phyloP scores from a whole-genome alignment of 2,113 vertebrate genomes.

The Merops nubicus region DNA sequence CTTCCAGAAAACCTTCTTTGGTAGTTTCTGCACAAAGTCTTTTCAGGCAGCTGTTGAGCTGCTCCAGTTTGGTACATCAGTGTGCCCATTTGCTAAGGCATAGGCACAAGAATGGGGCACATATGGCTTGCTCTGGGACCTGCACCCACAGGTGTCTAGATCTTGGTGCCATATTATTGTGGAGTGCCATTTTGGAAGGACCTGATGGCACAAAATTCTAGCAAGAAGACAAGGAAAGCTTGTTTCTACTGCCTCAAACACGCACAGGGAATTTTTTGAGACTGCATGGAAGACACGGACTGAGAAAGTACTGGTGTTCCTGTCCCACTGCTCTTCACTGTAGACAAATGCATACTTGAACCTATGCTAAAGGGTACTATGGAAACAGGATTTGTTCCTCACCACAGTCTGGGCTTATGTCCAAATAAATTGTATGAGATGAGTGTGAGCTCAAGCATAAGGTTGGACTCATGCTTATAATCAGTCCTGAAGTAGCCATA shows the following conservation, averaged over 20 bases:
- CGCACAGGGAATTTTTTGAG: background rate
- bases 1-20: background rate
- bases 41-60: background rate
- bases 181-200: background rate
- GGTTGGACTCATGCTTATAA: background rate
- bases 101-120: background rate
- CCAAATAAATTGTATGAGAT: background rate
- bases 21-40: background rate
- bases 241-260: rapidly evolving
- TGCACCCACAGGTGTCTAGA: background rate
- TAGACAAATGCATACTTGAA: background rate
- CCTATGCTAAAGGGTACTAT: background rate
- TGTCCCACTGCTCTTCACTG: background rate
- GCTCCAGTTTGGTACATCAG: background rate
- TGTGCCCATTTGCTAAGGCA: background rate
- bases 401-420: background rate
- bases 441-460: background rate
- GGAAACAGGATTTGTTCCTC: background rate
- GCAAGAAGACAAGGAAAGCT: background rate
- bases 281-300: background rate
- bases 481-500: background rate
- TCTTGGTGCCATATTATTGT: background rate
- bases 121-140: background rate
- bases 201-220: background rate
- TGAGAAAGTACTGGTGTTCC: background rate